Evolutionary conservation across 2,113 vertebrate species (phyloP), one percentile per base, ranked within the genome.

Genomic region (Eublepharis macularius): DNA sequence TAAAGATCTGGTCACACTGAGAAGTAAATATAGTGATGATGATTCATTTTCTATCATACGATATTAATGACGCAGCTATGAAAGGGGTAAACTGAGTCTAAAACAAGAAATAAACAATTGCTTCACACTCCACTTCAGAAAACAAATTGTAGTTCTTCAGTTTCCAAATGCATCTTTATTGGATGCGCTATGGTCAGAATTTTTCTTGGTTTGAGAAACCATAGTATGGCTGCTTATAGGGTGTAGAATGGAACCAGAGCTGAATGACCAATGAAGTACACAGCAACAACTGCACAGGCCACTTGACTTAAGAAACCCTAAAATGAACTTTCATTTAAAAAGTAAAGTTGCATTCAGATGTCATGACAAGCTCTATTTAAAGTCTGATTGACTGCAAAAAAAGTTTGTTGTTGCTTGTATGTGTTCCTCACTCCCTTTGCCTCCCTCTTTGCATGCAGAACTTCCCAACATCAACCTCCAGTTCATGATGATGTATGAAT

Each of bases 21-120:
- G n/a, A n/a, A n/a, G n/a, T n/a, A n/a, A n/a, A n/a, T n/a, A n/a
- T n/a, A n/a, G n/a, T n/a, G n/a, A n/a, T n/a, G n/a, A 16, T 0
- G 0, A 41, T 57, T 54, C 10, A 19, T 83, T 80, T 89, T 69
- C 24, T 78, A 81, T 47, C 39, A 0, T 17, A 78, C 54, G 26
- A 66, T 1, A 78, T 84, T 60, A 87, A 74, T 39, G n/a, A n/a
- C 41, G 26, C 6, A 66, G 7, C 4, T 36, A 6, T 76, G 72
- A 84, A 90, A 29, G 85, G 51, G 41, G 54, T 74, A 80, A 78
- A 66, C 75, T 76, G 36, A 76, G 73, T 49, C 65, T n/a, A 78
- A 54, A 72, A 43, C 34, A 24, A 70, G 45, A 83, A 83, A 49
- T 12, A 83, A 34, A 4, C 76, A 68, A 75, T 5, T 26, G 9